A percentile compares a stretch with the other conserved stretches of the same genome.
These are phyloP conservation scores for Arbacia lixula DNA, from an alignment of 53 echinoderm and acorn worm genomes.

Conservation along the genomic window DNA sequence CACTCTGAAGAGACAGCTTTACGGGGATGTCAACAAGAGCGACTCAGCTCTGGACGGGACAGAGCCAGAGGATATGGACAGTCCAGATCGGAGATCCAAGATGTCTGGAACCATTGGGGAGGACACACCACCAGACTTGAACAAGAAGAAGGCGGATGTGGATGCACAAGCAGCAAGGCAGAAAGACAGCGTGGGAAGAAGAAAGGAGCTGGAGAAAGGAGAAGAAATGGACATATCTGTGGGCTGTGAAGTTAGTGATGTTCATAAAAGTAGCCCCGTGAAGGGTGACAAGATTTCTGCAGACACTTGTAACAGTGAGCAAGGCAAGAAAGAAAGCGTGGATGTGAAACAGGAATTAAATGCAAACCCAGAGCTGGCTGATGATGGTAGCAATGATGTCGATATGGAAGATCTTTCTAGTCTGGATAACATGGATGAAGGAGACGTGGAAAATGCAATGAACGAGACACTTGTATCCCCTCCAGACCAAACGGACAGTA, in stretches of 20 bases:
- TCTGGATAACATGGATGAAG: neutral
- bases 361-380: neutral
- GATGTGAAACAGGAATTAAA: no score
- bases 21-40: slow-evolving; percentile 42
- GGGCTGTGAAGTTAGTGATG: slow-evolving; percentile 1
- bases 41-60: slow-evolving; percentile 52
- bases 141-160: neutral
- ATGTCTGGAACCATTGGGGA: neutral
- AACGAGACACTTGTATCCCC: neutral
- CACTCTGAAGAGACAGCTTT: slow-evolving; percentile 7
- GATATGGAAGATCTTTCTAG: neutral
- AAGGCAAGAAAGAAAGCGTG: neutral
- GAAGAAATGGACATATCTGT: slow-evolving; percentile 1
- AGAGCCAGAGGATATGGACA: slow-evolving; percentile 40
- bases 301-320: no score
- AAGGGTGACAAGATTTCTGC: no score
- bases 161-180: neutral
- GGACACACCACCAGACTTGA: no score
- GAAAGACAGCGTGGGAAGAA: neutral
- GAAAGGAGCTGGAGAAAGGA: neutral
- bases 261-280: neutral
- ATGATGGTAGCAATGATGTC: neutral
- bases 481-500: neutral
- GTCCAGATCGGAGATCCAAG: slow-evolving; percentile 46
- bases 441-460: neutral